phyloP scores from a whole-genome alignment of 2,888 invertebrate genomes.

The Ypsolopha sequella region DNA sequence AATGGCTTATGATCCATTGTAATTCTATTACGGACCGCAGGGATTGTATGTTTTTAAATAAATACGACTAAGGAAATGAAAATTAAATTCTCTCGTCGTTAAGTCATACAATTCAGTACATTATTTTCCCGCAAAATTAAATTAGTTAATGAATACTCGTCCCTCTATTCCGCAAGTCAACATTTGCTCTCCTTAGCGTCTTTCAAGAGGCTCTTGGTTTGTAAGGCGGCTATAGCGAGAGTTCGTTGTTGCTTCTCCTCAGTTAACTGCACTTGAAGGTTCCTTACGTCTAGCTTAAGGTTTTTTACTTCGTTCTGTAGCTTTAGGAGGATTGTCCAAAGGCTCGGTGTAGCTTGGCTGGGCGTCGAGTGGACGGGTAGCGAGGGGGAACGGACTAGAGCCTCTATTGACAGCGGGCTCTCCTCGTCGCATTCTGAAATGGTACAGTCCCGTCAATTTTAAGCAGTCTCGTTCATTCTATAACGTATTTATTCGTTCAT shows the following conservation, averaged over 20 bases:
- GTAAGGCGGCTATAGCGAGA: slow-evolving; percentile 55
- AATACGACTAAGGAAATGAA: not conserved
- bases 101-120: not conserved
- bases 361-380: slow-evolving; percentile 52
- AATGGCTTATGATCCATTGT: too few species aligned
- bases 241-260: slow-evolving; percentile 73
- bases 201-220: slow-evolving; percentile 47
- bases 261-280: slow-evolving; percentile 73
- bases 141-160: not conserved
- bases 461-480: not conserved
- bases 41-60: not conserved
- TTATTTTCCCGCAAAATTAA: not conserved
- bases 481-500: not conserved
- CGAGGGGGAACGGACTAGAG: slow-evolving; percentile 58
- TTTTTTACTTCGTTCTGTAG: slow-evolving; percentile 80
- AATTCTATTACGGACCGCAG: too few species aligned
- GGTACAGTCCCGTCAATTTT: not conserved
- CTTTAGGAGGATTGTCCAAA: slow-evolving; percentile 83
- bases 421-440: slow-evolving; percentile 66
- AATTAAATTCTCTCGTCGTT: not conserved
- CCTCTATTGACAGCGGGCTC: slow-evolving; percentile 39
- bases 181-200: slow-evolving; percentile 66
- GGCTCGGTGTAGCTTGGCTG: slow-evolving; percentile 66
- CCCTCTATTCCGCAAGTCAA: slow-evolving; percentile 16
- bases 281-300: slow-evolving; percentile 72